Evolutionary conservation across 2,113 vertebrate genomes (phyloP).

Genomic region (Dunckerocampus dactyliophorus): DNA sequence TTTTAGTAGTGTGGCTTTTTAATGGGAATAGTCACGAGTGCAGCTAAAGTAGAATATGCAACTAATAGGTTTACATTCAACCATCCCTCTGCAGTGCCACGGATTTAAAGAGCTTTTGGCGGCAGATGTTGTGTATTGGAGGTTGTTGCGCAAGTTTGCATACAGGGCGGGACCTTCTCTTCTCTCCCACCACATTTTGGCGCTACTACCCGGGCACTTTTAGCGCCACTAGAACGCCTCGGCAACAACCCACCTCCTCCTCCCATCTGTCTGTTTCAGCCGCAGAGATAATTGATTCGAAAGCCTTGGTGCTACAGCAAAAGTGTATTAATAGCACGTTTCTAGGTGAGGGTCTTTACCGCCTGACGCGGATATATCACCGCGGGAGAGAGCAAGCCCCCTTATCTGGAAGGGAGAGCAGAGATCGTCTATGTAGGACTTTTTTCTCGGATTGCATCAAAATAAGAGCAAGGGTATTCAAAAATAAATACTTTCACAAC

Average conservation of each 20-base stretch:
- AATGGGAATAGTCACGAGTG: too few species aligned
- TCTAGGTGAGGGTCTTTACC: background rate
- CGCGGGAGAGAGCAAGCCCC: background rate
- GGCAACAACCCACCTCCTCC: background rate
- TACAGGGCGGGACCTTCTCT: conserved; percentile 33
- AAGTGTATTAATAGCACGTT: conserved; percentile 20
- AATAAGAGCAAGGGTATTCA: too few species aligned
- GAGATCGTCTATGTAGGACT: background rate
- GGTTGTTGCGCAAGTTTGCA: conserved; percentile 28
- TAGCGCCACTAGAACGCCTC: conserved; percentile 40
- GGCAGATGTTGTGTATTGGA: conserved; percentile 19
- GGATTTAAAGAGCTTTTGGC: conserved; percentile 19
- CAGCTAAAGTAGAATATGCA: too few species aligned
- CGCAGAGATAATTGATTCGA: conserved; percentile 38
- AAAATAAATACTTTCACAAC: too few species aligned
- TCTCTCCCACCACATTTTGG: conserved; percentile 37
- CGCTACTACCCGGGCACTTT: conserved; percentile 40
- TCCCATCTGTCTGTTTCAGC: conserved; percentile 34
- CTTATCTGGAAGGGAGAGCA: background rate
- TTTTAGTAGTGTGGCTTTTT: too few species aligned
- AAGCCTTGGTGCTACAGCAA: conserved; percentile 9
- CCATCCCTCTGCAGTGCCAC: background rate
- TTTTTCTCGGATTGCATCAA: background rate
- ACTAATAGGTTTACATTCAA: too few species aligned
- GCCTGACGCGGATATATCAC: background rate